Conservation (phyloP, 2,888 invertebrate genomes). For the Apamea anceps region DNA sequence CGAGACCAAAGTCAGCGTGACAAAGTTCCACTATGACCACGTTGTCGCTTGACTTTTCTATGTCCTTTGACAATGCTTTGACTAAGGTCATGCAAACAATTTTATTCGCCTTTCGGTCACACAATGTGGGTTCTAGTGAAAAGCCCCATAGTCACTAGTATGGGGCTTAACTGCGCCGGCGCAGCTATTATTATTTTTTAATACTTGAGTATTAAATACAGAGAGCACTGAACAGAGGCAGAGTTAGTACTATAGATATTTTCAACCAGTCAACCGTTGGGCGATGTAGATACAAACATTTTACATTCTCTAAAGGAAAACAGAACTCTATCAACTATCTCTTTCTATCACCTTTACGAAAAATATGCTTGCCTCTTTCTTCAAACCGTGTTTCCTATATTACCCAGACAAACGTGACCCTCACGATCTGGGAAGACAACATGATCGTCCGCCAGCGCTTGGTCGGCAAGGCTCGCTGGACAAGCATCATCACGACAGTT, state of each 20-base stretch:
- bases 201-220: neutral
- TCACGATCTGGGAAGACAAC: conserved; percentile 91
- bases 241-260: neutral
- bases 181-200: neutral
- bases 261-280: neutral
- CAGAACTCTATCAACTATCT: no score
- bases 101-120: neutral
- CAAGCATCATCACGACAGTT: conserved; percentile 89
- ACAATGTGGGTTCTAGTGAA: neutral
- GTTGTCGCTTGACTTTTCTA: neutral
- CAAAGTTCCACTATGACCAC: neutral
- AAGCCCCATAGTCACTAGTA: no score
- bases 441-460: conserved; percentile 87
- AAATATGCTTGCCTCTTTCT: conserved; percentile 3
- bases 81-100: neutral
- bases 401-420: neutral
- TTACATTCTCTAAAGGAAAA: neutral
- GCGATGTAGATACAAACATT: neutral
- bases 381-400: neutral
- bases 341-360: neutral
- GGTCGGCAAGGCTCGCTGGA: conserved; percentile 86
- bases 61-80: neutral
- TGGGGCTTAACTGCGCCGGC: neutral
- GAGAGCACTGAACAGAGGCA: neutral
- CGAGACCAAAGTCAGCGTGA: neutral